Base-by-base conservation (phyloP, 2,113 vertebrate species). In the Nibea albiflora region DNA sequence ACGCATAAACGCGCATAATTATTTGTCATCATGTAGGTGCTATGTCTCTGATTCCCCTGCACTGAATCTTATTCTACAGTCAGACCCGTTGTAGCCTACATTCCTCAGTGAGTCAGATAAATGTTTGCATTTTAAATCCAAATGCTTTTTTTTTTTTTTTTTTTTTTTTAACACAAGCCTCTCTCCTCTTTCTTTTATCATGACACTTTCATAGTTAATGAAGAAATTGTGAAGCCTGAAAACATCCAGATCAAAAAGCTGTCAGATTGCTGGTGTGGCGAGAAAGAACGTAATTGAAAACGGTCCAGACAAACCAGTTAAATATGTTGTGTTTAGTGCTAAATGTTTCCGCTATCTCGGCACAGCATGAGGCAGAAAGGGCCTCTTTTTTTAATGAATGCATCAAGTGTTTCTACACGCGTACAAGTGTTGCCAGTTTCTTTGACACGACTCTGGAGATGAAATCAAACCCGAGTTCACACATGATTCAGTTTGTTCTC, bases 201-300 rank as follows among this genome's bases (percentile, higher is more conserved):
- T 86, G 56, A 74, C 83, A 73, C 58, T 86, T 84, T 88, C 76
- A 65, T 61, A 76, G 35, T 31, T 73, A 72, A n/a, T 77, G 16
- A 46, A 50, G 24, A 69, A 58, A 56, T 72, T 72, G 53, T 50
- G 46, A 10, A 63, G 65, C 14, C 24, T 49, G 22, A 63, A 82
- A 89, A 69, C 44, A 26, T 64, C 26, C 26, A 20, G 15, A 65
- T 67, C 7, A 42, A 63, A 78, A 73, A 47, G 8, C 46, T 73
- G 31, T n/a, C 31, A 52, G 17, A 58, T 31, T 57, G 11, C 57
- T 12, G 14, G 9, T 52, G 60, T 42, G 44, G 4, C 22, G 66
- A 64, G 49, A 58, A 64, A 78, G 24, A 52, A 50, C 39, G 61
- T 53, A 70, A 73, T 66, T 65, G 78, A 84, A 88, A 84, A 35